A percentile compares a stretch with the other conserved stretches of the same genome.
Conservation (phyloP, 2,113 vertebrate genomes). For the Alethe diademata region DNA sequence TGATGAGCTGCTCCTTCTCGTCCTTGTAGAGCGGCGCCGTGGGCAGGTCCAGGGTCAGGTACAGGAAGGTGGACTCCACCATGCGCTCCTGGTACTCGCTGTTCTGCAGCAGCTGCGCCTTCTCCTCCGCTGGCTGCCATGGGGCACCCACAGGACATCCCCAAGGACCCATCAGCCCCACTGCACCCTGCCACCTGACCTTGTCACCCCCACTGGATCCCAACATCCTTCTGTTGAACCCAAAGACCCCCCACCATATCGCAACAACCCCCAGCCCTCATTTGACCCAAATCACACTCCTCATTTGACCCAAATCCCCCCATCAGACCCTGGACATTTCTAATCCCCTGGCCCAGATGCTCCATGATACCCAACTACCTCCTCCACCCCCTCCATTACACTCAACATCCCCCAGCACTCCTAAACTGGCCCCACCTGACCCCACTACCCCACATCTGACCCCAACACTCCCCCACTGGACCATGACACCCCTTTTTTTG, state of each 20-base stretch:
- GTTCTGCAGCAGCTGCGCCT: slow-evolving; percentile 87
- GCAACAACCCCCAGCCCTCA: neutral
- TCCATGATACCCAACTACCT: neutral
- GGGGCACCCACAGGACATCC: neutral
- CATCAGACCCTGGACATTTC: neutral
- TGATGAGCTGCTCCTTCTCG: slow-evolving; percentile 97
- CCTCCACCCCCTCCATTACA: neutral
- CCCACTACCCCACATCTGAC: too few relatives aligned
- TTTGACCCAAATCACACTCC: too few relatives aligned
- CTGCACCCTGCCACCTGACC: too few relatives aligned
- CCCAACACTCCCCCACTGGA: too few relatives aligned
- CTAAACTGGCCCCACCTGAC: too few relatives aligned
- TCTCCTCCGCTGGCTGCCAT: slow-evolving; percentile 87
- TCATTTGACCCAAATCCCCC: neutral
- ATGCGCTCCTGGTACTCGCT: slow-evolving; percentile 94
- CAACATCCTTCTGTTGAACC: neutral
- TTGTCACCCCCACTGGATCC: too few relatives aligned
- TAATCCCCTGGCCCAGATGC: neutral
- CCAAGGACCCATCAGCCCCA: neutral
- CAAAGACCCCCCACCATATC: neutral
- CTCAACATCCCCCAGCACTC: too few relatives aligned
- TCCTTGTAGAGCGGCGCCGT: slow-evolving; percentile 97
- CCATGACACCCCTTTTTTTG: too few relatives aligned
- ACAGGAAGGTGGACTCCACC: slow-evolving; percentile 94
- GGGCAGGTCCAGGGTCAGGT: slow-evolving; percentile 93